Evolutionary conservation across 2,797 vertebrate species (phyloP).

Genomic region (Pipistrellus pygmaeus): DNA sequence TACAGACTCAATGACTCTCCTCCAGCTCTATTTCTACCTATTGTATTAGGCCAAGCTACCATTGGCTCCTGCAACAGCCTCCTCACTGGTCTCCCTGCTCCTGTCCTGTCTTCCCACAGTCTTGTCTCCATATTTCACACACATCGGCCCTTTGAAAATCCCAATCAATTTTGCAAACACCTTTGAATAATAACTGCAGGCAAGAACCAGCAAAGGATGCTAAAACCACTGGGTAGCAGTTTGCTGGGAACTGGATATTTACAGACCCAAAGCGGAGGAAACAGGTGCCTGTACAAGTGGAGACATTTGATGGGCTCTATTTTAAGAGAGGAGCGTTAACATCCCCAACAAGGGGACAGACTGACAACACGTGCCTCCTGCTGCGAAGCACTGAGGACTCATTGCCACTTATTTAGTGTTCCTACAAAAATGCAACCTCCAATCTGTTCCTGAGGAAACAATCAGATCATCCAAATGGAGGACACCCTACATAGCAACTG

Average conservation of each 20-base stretch:
- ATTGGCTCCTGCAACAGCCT: neutral
- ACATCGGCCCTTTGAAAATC: conserved; percentile 6
- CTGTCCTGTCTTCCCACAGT: neutral
- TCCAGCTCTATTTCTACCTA: neutral
- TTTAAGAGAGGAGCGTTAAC: neutral
- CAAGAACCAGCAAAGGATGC: neutral
- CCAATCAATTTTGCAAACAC: neutral
- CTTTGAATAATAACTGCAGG: neutral
- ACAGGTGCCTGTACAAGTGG: neutral
- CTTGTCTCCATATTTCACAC: neutral
- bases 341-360: neutral
- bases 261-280: neutral
- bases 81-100: neutral
- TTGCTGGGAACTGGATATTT: neutral
- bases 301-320: neutral
- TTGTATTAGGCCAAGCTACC: neutral
- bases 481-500: neutral
- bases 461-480: neutral
- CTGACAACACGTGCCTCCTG: neutral
- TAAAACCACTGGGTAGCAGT: neutral
- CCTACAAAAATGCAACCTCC: neutral
- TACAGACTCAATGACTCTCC: neutral
- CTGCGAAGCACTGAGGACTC: neutral
- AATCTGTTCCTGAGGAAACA: neutral
- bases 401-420: neutral